Evolutionary conservation across 2,113 vertebrate species (phyloP).

Genomic region (Nipponia nippon): DNA sequence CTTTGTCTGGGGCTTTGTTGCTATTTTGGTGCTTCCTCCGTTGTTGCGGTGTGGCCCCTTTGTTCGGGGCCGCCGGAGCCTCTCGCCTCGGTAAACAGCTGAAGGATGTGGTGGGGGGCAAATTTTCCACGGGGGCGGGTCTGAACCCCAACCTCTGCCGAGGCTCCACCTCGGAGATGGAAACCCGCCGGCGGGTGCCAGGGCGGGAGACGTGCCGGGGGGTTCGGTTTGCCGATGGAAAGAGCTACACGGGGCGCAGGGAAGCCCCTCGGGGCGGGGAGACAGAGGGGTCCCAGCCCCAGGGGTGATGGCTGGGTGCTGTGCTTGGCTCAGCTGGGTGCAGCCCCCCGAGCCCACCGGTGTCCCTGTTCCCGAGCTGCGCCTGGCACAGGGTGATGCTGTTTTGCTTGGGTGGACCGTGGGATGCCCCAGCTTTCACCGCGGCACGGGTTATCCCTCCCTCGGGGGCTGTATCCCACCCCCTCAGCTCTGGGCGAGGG

Average conservation of each 20-base stretch:
- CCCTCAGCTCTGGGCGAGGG: background rate
- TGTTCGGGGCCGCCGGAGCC: constrained; percentile 51
- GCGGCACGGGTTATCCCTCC: background rate
- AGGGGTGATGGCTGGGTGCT: background rate
- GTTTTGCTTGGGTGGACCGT: background rate
- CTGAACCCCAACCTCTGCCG: background rate
- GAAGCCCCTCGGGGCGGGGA: no score
- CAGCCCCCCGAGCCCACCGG: background rate
- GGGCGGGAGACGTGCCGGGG: background rate
- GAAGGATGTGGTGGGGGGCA: constrained; percentile 68
- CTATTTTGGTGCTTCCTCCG: constrained; percentile 70
- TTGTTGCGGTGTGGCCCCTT: constrained; percentile 36
- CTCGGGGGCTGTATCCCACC: background rate
- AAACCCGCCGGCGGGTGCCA: background rate
- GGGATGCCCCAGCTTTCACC: background rate
- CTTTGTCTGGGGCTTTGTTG: constrained; percentile 40
- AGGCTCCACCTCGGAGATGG: background rate
- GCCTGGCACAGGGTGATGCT: background rate
- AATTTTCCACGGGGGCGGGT: constrained; percentile 68
- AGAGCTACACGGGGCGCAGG: background rate
- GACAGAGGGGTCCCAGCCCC: background rate
- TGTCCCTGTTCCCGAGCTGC: background rate
- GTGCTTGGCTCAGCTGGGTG: background rate
- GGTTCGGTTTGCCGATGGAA: background rate
- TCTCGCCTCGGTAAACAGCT: constrained; percentile 66